Evolutionary conservation across 1,140 invertebrate genomes (phyloP).

Genomic region (Drosophila bifasciata): DNA sequence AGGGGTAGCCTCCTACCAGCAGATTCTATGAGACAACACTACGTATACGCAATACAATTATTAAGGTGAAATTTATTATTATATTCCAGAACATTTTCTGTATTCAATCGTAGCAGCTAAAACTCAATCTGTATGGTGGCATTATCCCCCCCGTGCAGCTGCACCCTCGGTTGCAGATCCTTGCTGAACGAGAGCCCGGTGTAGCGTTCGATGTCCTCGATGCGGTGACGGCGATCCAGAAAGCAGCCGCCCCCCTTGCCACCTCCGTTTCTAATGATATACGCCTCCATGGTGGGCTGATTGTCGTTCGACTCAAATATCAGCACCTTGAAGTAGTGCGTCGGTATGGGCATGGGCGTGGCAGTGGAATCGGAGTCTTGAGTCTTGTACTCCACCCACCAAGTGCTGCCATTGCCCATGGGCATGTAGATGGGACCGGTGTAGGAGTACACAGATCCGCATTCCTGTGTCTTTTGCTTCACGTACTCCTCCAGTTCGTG

Average conservation of each 20-base stretch:
- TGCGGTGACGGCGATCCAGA: constrained; percentile 24
- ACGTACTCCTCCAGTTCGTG: constrained; percentile 35
- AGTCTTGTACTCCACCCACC: constrained; percentile 43
- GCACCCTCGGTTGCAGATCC: constrained; percentile 33
- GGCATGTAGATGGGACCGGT: constrained; percentile 49
- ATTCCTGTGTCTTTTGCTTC: constrained; percentile 17
- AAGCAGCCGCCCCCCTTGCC: constrained; percentile 1
- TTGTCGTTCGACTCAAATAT: constrained; percentile 19
- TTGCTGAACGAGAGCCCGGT: constrained; percentile 45
- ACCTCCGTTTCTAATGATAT: constrained; percentile 42
- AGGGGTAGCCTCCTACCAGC: no score
- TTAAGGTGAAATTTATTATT: no score
- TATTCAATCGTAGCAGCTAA: no score
- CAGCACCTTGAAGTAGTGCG: constrained; percentile 49
- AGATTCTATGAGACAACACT: no score
- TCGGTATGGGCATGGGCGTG: constrained; percentile 38
- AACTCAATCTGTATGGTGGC: no score
- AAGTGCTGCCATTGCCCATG: not conserved
- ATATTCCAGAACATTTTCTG: no score
- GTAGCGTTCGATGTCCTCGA: constrained; percentile 43
- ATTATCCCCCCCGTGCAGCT: constrained; percentile 6
- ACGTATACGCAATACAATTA: no score
- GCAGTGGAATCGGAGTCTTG: constrained; percentile 33
- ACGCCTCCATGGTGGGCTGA: constrained; percentile 51
- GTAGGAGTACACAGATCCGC: constrained; percentile 40